Evolutionary conservation across 2,113 vertebrate species (phyloP), one percentile per base, ranked within the genome.

Genomic region (Galbula dea): DNA sequence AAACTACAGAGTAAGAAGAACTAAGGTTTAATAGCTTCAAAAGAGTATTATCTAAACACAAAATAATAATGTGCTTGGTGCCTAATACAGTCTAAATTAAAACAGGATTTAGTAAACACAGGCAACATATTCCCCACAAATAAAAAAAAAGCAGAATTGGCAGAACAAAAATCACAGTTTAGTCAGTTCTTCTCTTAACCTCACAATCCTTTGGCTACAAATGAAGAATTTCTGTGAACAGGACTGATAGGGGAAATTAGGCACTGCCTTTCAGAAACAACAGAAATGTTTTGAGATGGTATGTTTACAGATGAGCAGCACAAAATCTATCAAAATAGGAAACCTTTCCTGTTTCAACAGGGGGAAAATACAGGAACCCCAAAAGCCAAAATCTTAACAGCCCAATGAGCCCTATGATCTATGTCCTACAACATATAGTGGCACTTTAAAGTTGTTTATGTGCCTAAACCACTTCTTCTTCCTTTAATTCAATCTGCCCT

Each of bases 101-200:
- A 96, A 89, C 85, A 91, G 77, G 87, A 91, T 91, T 94, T 95
- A 94, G 95, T 95, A 91, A 96, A 94, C 82, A 95, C 43, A 83
- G 73, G 87, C 89, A 95, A 93, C 91, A 96, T 91, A 91, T 94
- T 96, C 87, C 55, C 27, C 34, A 68, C n/a, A 68, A 76, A 49
- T 49, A 48, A 49, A 85, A 74, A 39, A 61, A 48, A 79, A 86
- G 46, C 63, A 91, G 91, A 96, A 95, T 94, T 96, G 95, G 95
- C 95, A 96, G 93, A 95, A 95, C 91, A 93, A 94, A 95, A 94
- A 96, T 96, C 95, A 96, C 95, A 95, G 95, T 96, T 96, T 96
- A 96, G 95, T 88, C 96, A 96, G 90, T 96, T 96, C 85, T 93
- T 89, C 95, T 91, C 89, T 92, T 96, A 96, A 96, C 94, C 96